phyloP scores from a whole-genome alignment of 2,113 vertebrate genomes.

The Nycticorax nycticorax region DNA sequence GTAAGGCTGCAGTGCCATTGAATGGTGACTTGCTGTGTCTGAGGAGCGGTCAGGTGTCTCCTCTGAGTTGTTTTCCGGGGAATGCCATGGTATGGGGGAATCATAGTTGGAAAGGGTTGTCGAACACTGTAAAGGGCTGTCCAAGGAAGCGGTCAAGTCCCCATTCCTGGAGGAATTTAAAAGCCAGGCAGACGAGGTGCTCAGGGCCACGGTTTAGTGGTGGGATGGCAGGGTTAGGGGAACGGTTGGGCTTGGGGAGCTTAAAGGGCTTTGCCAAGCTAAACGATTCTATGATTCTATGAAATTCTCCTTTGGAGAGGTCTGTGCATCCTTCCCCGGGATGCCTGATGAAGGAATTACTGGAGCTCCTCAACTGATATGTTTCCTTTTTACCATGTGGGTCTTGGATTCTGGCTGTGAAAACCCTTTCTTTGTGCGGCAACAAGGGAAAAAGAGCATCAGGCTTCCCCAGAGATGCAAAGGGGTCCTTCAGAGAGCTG shows the following conservation, averaged over 20 bases:
- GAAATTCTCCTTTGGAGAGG: not conserved
- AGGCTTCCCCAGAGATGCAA: not conserved
- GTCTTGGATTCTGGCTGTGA: not conserved
- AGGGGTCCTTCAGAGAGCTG: not conserved
- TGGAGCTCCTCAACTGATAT: not conserved
- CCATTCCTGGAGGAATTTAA: too few species aligned
- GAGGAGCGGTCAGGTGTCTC: not conserved
- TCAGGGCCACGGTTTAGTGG: too few species aligned
- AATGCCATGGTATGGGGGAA: fast-evolving
- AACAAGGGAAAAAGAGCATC: not conserved
- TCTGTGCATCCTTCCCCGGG: not conserved
- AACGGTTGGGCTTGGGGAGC: too few species aligned
- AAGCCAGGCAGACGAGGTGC: too few species aligned
- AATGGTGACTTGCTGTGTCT: not conserved
- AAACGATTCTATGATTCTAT: too few species aligned
- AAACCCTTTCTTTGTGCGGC: not conserved
- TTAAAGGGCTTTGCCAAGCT: too few species aligned
- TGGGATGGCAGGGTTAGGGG: too few species aligned
- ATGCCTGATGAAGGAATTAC: not conserved
- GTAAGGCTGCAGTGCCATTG: not conserved
- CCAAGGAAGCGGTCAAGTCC: too few species aligned
- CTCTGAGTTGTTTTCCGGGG: not conserved
- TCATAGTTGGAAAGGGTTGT: not conserved
- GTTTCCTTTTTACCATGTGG: not conserved
- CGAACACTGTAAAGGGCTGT: too few species aligned